These are phyloP conservation scores for Helicoverpa armigera DNA, from an alignment of 1,140 invertebrate genomes.

Conservation along the genomic window DNA sequence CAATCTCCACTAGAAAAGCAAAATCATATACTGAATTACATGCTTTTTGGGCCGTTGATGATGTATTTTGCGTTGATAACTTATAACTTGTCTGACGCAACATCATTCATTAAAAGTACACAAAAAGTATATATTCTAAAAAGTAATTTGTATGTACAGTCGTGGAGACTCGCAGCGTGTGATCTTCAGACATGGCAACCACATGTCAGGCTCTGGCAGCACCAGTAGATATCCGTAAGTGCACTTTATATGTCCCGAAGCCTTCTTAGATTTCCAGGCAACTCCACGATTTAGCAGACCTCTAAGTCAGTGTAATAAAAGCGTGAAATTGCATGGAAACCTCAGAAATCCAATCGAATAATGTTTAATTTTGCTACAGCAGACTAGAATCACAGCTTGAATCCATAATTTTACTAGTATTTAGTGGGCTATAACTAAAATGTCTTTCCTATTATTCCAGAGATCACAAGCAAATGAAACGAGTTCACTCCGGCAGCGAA, in stretches of 20 bases:
- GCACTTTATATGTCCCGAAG: conserved; percentile 31
- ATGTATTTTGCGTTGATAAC: conserved; percentile 8
- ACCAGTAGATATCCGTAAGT: conserved; percentile 87
- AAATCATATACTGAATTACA: not conserved
- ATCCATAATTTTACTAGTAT: no score
- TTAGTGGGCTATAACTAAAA: no score
- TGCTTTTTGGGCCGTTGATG: conserved; percentile 18
- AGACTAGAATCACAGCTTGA: no score
- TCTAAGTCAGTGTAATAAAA: conserved; percentile 38
- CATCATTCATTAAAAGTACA: conserved; percentile 2
- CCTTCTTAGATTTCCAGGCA: conserved; percentile 37
- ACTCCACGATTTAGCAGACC: conserved; percentile 7
- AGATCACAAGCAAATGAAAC: conserved; percentile 93
- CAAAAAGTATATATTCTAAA: conserved; percentile 10
- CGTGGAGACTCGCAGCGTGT: conserved; percentile 91
- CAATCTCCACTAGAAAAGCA: conserved; percentile 13
- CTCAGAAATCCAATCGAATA: not conserved
- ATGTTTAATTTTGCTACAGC: not conserved
- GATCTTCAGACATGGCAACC: conserved; percentile 90
- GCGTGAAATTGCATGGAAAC: conserved; percentile 32
- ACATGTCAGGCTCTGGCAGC: conserved; percentile 87
- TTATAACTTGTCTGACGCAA: not conserved
- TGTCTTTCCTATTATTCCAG: conserved; percentile 84
- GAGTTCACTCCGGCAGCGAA: conserved; percentile 91
- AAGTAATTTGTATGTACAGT: conserved; percentile 73